Evolutionary conservation across 2,113 vertebrate genomes (phyloP).

Genomic region (Paedocypris sp.): DNA sequence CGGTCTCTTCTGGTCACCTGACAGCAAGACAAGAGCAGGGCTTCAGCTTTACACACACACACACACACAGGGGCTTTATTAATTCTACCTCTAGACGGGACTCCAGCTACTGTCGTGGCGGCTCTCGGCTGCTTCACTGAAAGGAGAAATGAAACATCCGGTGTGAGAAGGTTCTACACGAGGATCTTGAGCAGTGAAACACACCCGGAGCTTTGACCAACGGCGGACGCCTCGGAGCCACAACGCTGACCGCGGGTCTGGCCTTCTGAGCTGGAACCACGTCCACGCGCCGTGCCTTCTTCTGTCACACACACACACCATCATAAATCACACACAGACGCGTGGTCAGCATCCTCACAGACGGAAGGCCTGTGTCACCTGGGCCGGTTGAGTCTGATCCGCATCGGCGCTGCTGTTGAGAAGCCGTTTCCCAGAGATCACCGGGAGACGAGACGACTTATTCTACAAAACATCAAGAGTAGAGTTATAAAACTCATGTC

Average conservation of each 20-base stretch:
- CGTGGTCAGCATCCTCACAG: too few species aligned
- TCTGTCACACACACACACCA: too few species aligned
- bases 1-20: too few species aligned
- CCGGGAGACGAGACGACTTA: slow-evolving; percentile 52
- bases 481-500: background rate
- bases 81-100: slow-evolving; percentile 57
- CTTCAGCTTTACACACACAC: too few species aligned
- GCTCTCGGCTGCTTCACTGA: slow-evolving; percentile 39
- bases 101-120: slow-evolving; percentile 56
- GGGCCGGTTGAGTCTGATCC: slow-evolving; percentile 47
- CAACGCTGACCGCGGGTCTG: slow-evolving; percentile 37
- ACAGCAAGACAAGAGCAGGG: too few species aligned
- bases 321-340: too few species aligned
- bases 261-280: slow-evolving; percentile 16
- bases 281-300: slow-evolving; percentile 46
- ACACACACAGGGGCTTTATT: too few species aligned
- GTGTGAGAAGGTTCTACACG: too few species aligned
- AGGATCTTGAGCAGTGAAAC: too few species aligned
- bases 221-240: slow-evolving; percentile 2
- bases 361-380: too few species aligned
- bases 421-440: slow-evolving; percentile 50
- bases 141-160: background rate
- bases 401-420: slow-evolving; percentile 32
- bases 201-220: background rate
- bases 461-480: slow-evolving; percentile 14